Evolutionary conservation across 2,888 invertebrate genomes (phyloP).

Genomic region (Phrixothrix hirtus): DNA sequence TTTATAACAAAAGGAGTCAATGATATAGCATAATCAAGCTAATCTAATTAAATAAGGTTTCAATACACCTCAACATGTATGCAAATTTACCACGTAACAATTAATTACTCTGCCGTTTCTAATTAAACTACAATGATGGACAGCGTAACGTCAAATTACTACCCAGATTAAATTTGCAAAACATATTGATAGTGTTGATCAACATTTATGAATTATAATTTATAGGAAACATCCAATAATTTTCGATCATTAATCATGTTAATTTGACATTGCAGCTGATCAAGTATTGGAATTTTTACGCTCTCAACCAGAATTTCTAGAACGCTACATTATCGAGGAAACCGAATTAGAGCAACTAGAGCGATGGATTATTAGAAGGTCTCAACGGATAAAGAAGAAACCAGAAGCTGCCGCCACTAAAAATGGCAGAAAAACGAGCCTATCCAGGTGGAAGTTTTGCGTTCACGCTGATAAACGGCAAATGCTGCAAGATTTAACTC

Average conservation of each 20-base stretch:
- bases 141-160: too few species aligned
- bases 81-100: too few species aligned
- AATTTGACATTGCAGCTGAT: constrained; percentile 44
- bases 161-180: too few species aligned
- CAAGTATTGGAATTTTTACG: constrained; percentile 62
- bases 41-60: too few species aligned
- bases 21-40: too few species aligned
- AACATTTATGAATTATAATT: too few species aligned
- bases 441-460: constrained; percentile 63
- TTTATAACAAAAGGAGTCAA: too few species aligned
- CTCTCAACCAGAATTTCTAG: constrained; percentile 67
- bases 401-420: constrained; percentile 39
- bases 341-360: constrained; percentile 67
- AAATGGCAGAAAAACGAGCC: constrained; percentile 58
- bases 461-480: constrained; percentile 68
- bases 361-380: constrained; percentile 65
- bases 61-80: too few species aligned
- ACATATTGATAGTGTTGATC: too few species aligned
- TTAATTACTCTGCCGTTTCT: too few species aligned
- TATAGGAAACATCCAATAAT: constrained; percentile 5
- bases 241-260: constrained; percentile 2
- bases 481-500: constrained; percentile 66
- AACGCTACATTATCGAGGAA: constrained; percentile 65
- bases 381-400: constrained; percentile 58
- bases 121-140: too few species aligned